Evolutionary conservation across 1,140 invertebrate genomes (phyloP), one percentile per base, ranked within the genome.

Genomic region (Scylla paramamosain): DNA sequence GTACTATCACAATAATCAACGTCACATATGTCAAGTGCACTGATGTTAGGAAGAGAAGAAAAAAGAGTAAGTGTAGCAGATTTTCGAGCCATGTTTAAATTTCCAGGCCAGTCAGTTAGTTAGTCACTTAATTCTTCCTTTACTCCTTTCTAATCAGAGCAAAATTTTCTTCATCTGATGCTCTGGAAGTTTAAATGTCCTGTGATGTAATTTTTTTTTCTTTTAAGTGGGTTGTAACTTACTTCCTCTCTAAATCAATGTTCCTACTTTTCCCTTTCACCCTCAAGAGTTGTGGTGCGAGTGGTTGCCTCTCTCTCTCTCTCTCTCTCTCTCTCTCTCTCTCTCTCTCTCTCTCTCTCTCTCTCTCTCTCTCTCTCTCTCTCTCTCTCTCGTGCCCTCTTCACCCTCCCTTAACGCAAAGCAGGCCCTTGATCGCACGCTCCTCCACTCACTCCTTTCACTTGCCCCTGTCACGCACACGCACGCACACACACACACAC

Each of bases 311-410:
- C 16, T 59, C 39, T 39, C 52, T 59, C 52, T 59, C 20, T 59
- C 52, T 59, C 52, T 59, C 20, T 59, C 52, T 59, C 52, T 59
- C 52, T 59, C 10, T 59, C 10, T 59, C 52, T 59, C 52, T 59
- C 12, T 59, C 10, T 59, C 52, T 59, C 12, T 84, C 83, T 29
- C 10, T 84, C 31, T 84, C 14, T 84, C 83, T 84, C 83, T 84
- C 83, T 84, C 77, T 82, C 77, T 82, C 77, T 77, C 59, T 77
- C 59, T 77, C 59, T 77, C 59, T 77, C 59, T 77, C 59, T 77
- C 59, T 77, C 59, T 77, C 59, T 77, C 59, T 77, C 82, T 83
- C 4, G n/a, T 32, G n/a, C 83, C 31, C 83, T 84, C n/a, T 84
- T 32, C 31, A 28, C 31, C 83, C 31, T 32, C 31, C n/a, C 31